A percentile compares a stretch with the other conserved stretches of the same genome.
These are phyloP conservation scores for Apodemia duryi DNA, from an alignment of 2,888 invertebrate genomes.

Conservation along the genomic window DNA sequence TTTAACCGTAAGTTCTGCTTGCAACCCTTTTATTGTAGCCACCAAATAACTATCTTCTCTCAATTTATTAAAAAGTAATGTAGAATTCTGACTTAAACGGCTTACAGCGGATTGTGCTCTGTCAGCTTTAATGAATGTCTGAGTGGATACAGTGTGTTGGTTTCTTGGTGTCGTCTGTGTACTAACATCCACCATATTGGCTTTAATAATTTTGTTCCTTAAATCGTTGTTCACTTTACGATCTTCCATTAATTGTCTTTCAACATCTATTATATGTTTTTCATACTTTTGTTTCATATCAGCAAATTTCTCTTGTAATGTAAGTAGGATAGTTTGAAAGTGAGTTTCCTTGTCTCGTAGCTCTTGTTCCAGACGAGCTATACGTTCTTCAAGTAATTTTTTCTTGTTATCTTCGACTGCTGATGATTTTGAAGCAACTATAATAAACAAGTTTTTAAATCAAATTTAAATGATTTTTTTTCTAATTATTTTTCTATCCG, in stretches of 20 bases:
- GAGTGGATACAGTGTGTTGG: conserved; percentile 48
- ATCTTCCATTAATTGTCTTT: conserved; percentile 80
- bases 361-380: conserved; percentile 84
- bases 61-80: conserved; percentile 65
- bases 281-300: conserved; percentile 89
- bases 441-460: conserved; percentile 3
- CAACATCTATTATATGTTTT: conserved; percentile 86
- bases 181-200: conserved; percentile 51
- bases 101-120: conserved; percentile 70
- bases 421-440: conserved; percentile 80
- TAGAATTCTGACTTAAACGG: conserved; percentile 76
- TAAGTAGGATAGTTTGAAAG: conserved; percentile 84
- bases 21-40: conserved; percentile 88
- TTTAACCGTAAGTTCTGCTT: conserved; percentile 85
- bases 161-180: conserved; percentile 69
- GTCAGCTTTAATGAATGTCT: conserved; percentile 59
- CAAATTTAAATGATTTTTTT: background rate
- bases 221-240: conserved; percentile 68
- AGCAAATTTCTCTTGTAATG: conserved; percentile 87
- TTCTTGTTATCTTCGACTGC: conserved; percentile 77
- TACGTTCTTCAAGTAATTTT: conserved; percentile 85
- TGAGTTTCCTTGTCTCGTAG: conserved; percentile 84
- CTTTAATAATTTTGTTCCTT: conserved; percentile 73
- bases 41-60: conserved; percentile 88
- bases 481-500: too few species aligned